A percentile compares a stretch with the other conserved stretches of the same genome.
These are phyloP conservation scores for Gouania willdenowi DNA, from an alignment of 2,797 vertebrate genomes.

Conservation along the genomic window DNA sequence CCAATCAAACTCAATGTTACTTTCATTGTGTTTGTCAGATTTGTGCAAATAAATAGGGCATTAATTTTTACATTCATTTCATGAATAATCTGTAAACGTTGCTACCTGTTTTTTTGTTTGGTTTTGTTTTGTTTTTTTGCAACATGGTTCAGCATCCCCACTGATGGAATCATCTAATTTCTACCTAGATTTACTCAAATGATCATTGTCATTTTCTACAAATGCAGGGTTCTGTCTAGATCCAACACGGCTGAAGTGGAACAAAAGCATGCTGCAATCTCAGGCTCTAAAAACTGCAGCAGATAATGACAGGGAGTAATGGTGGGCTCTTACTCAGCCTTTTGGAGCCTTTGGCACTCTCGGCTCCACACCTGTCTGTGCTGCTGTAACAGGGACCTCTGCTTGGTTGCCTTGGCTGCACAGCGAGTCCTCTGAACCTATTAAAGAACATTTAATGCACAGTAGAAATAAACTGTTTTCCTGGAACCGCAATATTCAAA, in stretches of 20 bases:
- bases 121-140: no score
- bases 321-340: slow-evolving; percentile 78
- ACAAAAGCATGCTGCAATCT: slow-evolving; percentile 44
- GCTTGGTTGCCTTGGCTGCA: slow-evolving; percentile 81
- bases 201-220: no score
- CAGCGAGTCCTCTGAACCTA: slow-evolving; percentile 81
- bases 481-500: neutral
- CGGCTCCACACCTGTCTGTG: slow-evolving; percentile 88
- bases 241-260: slow-evolving; percentile 50
- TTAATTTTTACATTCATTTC: no score
- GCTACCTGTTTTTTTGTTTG: no score
- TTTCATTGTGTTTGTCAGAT: no score
- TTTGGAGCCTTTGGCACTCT: slow-evolving; percentile 77
- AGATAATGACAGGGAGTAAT: slow-evolving; percentile 62
- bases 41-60: no score
- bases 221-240: slow-evolving; percentile 25
- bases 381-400: slow-evolving; percentile 81
- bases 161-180: no score
- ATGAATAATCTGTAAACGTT: no score
- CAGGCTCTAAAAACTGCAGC: slow-evolving; percentile 57
- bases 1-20: no score
- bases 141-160: no score
- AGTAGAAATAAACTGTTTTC: slow-evolving; percentile 16
- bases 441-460: slow-evolving; percentile 41
- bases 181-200: no score